These are phyloP conservation scores for Xenopus petersii DNA, from an alignment of 2,797 vertebrate genomes.

Conservation along the genomic window DNA sequence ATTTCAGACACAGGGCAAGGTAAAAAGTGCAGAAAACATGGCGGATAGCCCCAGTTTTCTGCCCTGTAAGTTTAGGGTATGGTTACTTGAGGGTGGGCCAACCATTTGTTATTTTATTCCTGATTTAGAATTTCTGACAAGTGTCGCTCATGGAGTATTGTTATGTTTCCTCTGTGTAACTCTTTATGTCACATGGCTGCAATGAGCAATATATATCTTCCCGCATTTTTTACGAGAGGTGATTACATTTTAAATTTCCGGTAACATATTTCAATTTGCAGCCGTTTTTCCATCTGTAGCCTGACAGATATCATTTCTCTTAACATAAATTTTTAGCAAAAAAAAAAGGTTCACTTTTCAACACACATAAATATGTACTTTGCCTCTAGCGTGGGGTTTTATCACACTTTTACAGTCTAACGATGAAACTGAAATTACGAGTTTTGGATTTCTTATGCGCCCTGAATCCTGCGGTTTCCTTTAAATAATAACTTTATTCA, in stretches of 20 bases:
- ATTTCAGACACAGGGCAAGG: too few relatives aligned
- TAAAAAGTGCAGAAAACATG: too few relatives aligned
- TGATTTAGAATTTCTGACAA: background rate
- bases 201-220: conserved; percentile 26
- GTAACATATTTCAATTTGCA: conserved; percentile 30
- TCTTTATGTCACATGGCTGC: conserved; percentile 29
- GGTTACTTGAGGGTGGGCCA: too few relatives aligned
- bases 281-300: conserved; percentile 28
- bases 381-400: conserved; percentile 15
- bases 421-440: background rate
- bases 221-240: conserved; percentile 29
- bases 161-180: conserved; percentile 17
- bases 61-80: too few relatives aligned
- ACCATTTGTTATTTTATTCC: background rate
- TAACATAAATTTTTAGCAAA: conserved; percentile 31
- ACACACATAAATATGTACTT: conserved; percentile 20
- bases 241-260: conserved; percentile 28
- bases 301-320: conserved; percentile 35
- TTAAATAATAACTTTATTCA: background rate
- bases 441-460: background rate
- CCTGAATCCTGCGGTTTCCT: background rate
- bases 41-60: too few relatives aligned
- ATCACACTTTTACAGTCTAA: conserved; percentile 26
- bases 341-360: conserved; percentile 13
- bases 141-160: conserved; percentile 3